These are phyloP conservation scores for Netelia melanura DNA, from an alignment of 2,888 invertebrate genomes.

Conservation along the genomic window DNA sequence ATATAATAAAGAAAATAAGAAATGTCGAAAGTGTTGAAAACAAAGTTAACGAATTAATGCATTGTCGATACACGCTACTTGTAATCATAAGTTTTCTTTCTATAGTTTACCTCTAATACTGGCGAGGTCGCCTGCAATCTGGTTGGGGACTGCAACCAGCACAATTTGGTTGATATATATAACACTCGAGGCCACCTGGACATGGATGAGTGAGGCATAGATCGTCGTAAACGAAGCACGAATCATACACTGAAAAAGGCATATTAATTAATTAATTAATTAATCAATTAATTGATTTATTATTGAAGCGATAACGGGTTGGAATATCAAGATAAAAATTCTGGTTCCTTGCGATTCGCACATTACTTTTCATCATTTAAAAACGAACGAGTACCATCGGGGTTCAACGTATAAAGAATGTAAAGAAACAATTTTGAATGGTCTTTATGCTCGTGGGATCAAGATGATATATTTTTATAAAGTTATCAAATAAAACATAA, in stretches of 20 bases:
- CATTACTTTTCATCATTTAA: no score
- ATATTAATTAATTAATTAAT: constrained; percentile 20
- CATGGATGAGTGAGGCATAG: constrained; percentile 60
- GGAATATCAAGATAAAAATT: no score
- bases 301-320: not conserved
- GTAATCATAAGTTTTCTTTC: not conserved
- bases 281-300: not conserved
- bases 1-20: no score
- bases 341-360: no score
- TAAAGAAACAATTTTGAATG: no score
- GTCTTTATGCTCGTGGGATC: no score
- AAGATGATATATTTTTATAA: no score
- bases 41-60: not conserved
- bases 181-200: constrained; percentile 7
- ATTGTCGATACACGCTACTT: not conserved
- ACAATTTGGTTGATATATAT: constrained; percentile 7
- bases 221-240: constrained; percentile 75
- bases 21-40: not conserved
- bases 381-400: no score
- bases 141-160: constrained; percentile 3
- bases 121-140: not conserved
- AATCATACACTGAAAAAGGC: constrained; percentile 76
- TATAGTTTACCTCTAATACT: not conserved
- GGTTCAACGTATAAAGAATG: no score
- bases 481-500: not conserved